These are phyloP conservation scores for Lampris megalopsis DNA, from an alignment of 2,113 vertebrate species.

Conservation along the genomic window DNA sequence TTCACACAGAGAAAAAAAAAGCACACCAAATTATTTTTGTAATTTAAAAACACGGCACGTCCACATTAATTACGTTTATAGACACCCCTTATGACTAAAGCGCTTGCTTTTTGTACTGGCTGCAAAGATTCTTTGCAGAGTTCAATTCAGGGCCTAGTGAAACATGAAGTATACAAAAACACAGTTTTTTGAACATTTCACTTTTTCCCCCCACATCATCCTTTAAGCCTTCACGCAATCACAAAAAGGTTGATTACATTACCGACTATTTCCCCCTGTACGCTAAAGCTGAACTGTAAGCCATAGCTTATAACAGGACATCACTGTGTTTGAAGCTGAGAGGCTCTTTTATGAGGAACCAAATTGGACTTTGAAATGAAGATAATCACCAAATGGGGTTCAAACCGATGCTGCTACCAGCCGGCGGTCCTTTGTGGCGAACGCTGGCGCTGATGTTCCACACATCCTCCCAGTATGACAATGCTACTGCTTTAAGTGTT, in stretches of 20 bases:
- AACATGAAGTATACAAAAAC: neutral
- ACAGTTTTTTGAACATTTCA: conserved; percentile 35
- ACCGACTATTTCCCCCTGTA: conserved; percentile 11
- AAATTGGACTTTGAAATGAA: conserved; percentile 39
- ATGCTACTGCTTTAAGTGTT: conserved; percentile 77
- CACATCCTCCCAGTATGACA: conserved; percentile 48
- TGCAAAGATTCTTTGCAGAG: conserved; percentile 44
- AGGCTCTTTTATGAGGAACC: conserved; percentile 18
- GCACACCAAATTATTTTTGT: conserved; percentile 70
- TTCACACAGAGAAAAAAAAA: conserved; percentile 58
- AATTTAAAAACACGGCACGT: conserved; percentile 45
- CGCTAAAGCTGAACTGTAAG: conserved; percentile 35
- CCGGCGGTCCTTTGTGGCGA: conserved; percentile 47
- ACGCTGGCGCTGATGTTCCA: conserved; percentile 43
- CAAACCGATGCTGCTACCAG: conserved; percentile 72
- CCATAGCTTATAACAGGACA: conserved; percentile 41
- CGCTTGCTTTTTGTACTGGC: conserved; percentile 62
- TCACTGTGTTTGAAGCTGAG: neutral
- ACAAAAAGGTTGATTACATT: neutral
- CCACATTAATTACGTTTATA: conserved; percentile 14
- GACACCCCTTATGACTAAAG: conserved; percentile 30
- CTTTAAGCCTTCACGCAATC: conserved; percentile 8
- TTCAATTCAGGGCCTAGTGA: conserved; percentile 22
- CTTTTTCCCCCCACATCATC: conserved; percentile 18
- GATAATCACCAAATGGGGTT: conserved; percentile 61